phyloP scores from a whole-genome alignment of 2,797 vertebrate genomes.

The Girardinus metallicus region DNA sequence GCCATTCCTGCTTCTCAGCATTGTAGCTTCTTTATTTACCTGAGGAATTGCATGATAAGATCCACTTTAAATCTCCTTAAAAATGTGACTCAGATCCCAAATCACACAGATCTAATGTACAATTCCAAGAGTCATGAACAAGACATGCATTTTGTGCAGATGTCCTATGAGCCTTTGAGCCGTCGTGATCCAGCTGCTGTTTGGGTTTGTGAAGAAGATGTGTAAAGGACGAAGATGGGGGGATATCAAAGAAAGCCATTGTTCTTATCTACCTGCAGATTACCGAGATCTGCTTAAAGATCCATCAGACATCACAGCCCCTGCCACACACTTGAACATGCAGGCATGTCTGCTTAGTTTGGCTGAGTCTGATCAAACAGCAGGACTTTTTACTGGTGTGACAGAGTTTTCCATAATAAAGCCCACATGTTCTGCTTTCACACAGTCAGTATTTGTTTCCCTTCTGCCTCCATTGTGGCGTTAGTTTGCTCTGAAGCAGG shows the following conservation, averaged over 20 bases:
- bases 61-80: slow-evolving; percentile 21
- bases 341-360: slow-evolving; percentile 56
- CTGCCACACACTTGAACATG: slow-evolving; percentile 41
- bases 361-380: slow-evolving; percentile 43
- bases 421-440: slow-evolving; percentile 49
- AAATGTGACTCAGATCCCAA: slow-evolving; percentile 16
- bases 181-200: slow-evolving; percentile 62
- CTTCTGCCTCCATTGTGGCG: slow-evolving; percentile 41
- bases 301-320: slow-evolving; percentile 43
- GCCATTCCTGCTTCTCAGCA: slow-evolving; percentile 11
- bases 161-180: slow-evolving; percentile 51
- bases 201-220: slow-evolving; percentile 64
- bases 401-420: slow-evolving; percentile 42
- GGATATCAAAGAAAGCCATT: slow-evolving; percentile 47
- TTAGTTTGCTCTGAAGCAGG: slow-evolving; percentile 61
- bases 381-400: slow-evolving; percentile 34
- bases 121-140: slow-evolving; percentile 43
- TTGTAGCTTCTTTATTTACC: slow-evolving; percentile 24
- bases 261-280: slow-evolving; percentile 70
- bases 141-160: slow-evolving; percentile 49
- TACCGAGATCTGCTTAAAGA: slow-evolving; percentile 42
- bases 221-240: slow-evolving; percentile 29
- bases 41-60: slow-evolving; percentile 36
- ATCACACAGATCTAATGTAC: slow-evolving; percentile 21
- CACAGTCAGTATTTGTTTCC: slow-evolving; percentile 44